Evolutionary conservation across 2,888 invertebrate genomes (phyloP).

Genomic region (Sericinus montela): DNA sequence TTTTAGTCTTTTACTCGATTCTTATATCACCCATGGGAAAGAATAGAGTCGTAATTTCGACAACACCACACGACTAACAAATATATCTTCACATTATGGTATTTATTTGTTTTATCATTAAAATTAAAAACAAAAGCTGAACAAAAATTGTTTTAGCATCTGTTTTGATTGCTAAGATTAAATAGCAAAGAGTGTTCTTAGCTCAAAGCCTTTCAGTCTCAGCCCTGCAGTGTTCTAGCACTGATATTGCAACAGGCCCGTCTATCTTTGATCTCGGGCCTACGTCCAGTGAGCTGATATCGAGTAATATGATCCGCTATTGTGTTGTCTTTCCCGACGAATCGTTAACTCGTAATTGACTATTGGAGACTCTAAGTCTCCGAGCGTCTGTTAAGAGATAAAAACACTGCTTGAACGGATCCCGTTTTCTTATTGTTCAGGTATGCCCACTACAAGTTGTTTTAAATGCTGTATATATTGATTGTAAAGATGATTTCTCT

Average conservation of each 20-base stretch:
- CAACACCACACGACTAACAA: too few species aligned
- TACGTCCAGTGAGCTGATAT: constrained; percentile 42
- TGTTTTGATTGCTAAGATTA: too few species aligned
- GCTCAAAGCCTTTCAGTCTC: not conserved
- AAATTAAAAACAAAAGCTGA: too few species aligned
- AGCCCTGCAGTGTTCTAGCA: not conserved
- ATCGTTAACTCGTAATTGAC: constrained; percentile 53
- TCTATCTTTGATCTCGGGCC: constrained; percentile 43
- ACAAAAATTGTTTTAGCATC: too few species aligned
- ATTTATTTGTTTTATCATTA: too few species aligned
- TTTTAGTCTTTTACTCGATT: too few species aligned
- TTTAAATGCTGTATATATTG: too few species aligned
- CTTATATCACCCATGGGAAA: too few species aligned
- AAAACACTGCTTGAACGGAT: constrained; percentile 17
- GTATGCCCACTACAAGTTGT: not conserved
- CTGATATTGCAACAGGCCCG: constrained; percentile 16
- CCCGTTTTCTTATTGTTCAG: constrained; percentile 11
- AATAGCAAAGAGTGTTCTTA: constrained; percentile 2
- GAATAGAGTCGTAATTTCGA: too few species aligned
- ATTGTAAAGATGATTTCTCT: too few species aligned
- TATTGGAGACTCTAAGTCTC: constrained; percentile 30
- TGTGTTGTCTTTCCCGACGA: constrained; percentile 53
- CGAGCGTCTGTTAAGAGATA: constrained; percentile 13
- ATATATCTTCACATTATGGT: too few species aligned
- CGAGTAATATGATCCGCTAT: constrained; percentile 58